Evolutionary conservation across 2,113 vertebrate species (phyloP), one percentile per base, ranked within the genome.

Genomic region (Plecotus auritus): DNA sequence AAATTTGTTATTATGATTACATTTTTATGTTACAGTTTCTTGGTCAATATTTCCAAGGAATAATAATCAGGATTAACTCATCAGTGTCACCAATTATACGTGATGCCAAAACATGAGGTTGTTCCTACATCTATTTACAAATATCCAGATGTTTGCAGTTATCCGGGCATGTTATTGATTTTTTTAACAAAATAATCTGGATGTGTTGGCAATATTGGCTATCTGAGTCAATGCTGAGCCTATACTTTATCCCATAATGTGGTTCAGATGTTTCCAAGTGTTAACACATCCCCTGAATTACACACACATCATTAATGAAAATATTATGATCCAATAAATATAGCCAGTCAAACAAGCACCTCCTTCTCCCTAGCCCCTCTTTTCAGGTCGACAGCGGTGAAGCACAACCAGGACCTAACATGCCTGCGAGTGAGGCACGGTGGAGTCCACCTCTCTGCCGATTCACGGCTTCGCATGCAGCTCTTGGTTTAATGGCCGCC

Each of bases 291-390:
- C 85, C 80, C 96, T 95, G 81, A 90, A 94, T 61, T 94, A 96
- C 95, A 95, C 51, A 97, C 42, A 92, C 59, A 95, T 74, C 92
- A 40, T 93, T 88, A 82, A 59, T 96, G 94, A 97, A 88, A 97
- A 96, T 98, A 97, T 97, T 97, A 94, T 93, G 83, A 96, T 88
- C 14, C 0, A 84, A 96, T 95, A 97, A 94, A 97, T 95, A 77
- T 5, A 96, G 92, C 0, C 9, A 97, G 85, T 97, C 87, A 96
- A 89, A 69, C 0, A 14, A 90, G 47, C 77, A 77, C 88, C 81
- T 88, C 87, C 28, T 35, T 74, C 37, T 78, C 18, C 18, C 88
- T 70, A 20, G 9, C 17, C 14, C 7, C n/a, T 72, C 64, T 83
- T 88, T 28, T 47, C 83, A 92, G 72, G 35, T 93, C 76, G 80